Base-by-base conservation (phyloP, 2,113 vertebrate genomes). In the Entelurus aequoreus region DNA sequence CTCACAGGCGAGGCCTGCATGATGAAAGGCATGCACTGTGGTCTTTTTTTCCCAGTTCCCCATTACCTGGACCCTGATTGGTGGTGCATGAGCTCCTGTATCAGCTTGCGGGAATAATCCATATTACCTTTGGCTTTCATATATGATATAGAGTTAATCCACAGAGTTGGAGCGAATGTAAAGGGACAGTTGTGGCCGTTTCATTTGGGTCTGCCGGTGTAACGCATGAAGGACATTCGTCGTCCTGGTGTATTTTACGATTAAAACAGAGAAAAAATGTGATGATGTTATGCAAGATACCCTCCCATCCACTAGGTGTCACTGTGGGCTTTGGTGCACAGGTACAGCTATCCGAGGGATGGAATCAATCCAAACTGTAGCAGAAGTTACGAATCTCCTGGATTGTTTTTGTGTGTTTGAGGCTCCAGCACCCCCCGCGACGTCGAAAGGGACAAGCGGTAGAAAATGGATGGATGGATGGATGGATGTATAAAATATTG, bases 201-300 rank as follows among this genome's bases (percentile, higher is more conserved):
- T 68, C 73, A 77, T 83, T 84, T 81, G 66, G 71, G 69, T 69
- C 79, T 16, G 66, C 60, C 48, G 74, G 78, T 71, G 81, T 82
- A 76, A 35, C 54, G 81, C 73, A 35, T 54, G 80, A 84, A 84
- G 84, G 71, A 79, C 66, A 46, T 6, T 12, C 4, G 42, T 28
- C 4, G 28, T 3, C 28, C 28, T 28, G 28, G 28, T 28, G 28
- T 28, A 28, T 28, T 28, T 28, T 28, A 28, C 28, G 28, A 28
- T 54, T 54, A 36, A 54, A 38, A 38, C 12, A 36, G 9, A 3
- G 35, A 38, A 6, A 28, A 28, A 28, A 28, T 28, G 3, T 28
- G 28, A 28, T 28, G 28, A 28, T 28, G 28, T 28, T 28, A 28
- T 28, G 28, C 28, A 28, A 28, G 28, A 28, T 28, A 28, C 28